Conservation (phyloP, 2,888 invertebrate genomes). For the Malthinus flaveolus region DNA sequence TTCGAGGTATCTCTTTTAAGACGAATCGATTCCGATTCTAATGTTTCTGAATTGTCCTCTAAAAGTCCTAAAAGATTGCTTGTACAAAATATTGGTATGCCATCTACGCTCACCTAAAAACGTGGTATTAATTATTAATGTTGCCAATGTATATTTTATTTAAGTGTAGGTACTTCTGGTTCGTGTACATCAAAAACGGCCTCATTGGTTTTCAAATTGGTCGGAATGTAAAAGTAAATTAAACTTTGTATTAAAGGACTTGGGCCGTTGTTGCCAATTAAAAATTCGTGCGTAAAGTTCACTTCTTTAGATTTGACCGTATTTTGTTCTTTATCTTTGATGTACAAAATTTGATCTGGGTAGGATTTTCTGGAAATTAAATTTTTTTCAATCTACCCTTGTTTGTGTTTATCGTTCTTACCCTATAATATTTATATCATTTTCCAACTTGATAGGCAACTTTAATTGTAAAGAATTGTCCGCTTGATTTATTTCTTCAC, state of each 20-base stretch:
- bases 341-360: constrained; percentile 34
- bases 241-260: constrained; percentile 27
- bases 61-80: not conserved
- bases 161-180: constrained; percentile 15
- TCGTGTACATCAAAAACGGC: constrained; percentile 15
- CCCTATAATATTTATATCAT: constrained; percentile 38
- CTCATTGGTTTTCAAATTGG: constrained; percentile 3
- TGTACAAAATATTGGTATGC: too few relatives aligned
- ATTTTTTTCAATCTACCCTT: not conserved
- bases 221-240: constrained; percentile 13
- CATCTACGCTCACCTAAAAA: too few relatives aligned
- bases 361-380: constrained; percentile 31
- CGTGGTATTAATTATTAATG: too few relatives aligned
- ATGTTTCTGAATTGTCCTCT: not conserved
- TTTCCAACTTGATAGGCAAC: constrained; percentile 35
- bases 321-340: constrained; percentile 29
- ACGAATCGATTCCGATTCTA: not conserved
- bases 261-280: constrained; percentile 37
- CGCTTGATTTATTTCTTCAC: constrained; percentile 35
- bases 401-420: constrained; percentile 25
- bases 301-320: constrained; percentile 18
- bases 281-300: constrained; percentile 33
- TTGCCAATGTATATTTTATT: not conserved
- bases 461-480: constrained; percentile 35
- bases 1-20: not conserved